phyloP scores from a whole-genome alignment of 2,797 vertebrate species.

The Clarias laeviceps region DNA sequence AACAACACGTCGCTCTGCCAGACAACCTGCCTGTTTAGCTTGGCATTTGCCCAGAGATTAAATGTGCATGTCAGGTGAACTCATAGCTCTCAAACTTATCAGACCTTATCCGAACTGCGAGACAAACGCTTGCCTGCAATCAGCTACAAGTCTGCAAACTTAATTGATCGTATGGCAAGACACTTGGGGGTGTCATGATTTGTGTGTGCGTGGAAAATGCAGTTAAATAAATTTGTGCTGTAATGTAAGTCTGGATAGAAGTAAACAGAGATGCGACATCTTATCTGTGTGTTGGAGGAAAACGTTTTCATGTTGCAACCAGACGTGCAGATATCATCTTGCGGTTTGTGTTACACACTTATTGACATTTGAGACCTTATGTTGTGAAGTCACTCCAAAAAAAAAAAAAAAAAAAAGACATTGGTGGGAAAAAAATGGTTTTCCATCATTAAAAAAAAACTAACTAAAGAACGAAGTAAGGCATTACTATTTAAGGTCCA shows the following conservation, averaged over 20 bases:
- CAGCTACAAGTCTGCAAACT: neutral
- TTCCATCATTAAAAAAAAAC: neutral
- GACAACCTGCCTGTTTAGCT: slow-evolving; percentile 3
- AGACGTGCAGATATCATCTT: neutral
- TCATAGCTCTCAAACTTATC: slow-evolving; percentile 1
- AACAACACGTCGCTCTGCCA: slow-evolving; percentile 18
- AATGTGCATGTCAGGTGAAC: slow-evolving; percentile 36
- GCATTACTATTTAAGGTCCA: neutral
- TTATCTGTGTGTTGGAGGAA: slow-evolving; percentile 9
- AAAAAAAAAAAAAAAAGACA: neutral
- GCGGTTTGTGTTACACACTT: neutral
- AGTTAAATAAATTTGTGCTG: neutral
- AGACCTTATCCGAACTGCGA: neutral
- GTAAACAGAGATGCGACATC: neutral
- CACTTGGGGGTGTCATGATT: neutral
- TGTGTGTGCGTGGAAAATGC: neutral
- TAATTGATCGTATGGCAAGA: neutral
- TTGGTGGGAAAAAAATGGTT: neutral
- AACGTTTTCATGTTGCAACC: neutral
- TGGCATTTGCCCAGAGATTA: slow-evolving; percentile 35
- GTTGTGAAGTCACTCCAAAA: neutral
- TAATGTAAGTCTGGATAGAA: neutral
- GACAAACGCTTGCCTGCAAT: neutral
- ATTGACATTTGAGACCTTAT: neutral
- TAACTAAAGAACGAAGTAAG: neutral